Evolutionary conservation across 2,888 invertebrate genomes (phyloP), one percentile per base, ranked within the genome.

Genomic region (Acanthacorydalis orientalis): DNA sequence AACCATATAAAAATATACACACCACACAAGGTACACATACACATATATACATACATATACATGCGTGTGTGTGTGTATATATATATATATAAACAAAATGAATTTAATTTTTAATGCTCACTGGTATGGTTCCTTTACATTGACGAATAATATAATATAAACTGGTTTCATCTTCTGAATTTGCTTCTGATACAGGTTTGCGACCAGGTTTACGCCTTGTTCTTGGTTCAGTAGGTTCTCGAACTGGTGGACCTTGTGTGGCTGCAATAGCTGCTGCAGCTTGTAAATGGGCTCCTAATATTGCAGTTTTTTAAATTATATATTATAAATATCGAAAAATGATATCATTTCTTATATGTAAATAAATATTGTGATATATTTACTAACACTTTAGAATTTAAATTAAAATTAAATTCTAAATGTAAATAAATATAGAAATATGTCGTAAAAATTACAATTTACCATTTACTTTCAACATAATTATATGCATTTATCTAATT

Each of bases 61-160:
- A n/a, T n/a, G n/a, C n/a, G n/a, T n/a, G n/a, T n/a, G n/a, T n/a
- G n/a, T n/a, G n/a, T n/a, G n/a, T n/a, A n/a, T n/a, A n/a, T n/a
- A n/a, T n/a, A n/a, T n/a, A n/a, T n/a, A 10, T 34, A 16, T 43
- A 7, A 23, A 11, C 4, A 31, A 43, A 32, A 31, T 2, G 11
- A 31, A 33, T 23, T 35, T 38, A 8, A 12, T 31, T 35, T 12
- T 11, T 15, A 40, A 44, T 31, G 57, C 72, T 67, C 67, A 83
- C 83, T 54, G 85, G 84, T 47, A 90, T 75, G 1, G 87, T 80
- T 46, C 80, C 77, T 58, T 85, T 83, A 50, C 89, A 90, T 59
- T 83, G 84, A 49, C 83, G 75, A 42, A 92, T 80, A 51, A 87
- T 80, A 57, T 77, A 83, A 64, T 90, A 92, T 7, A 92, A 73